Evolutionary conservation across 2,888 invertebrate species (phyloP).

Genomic region (Laothoe populi): DNA sequence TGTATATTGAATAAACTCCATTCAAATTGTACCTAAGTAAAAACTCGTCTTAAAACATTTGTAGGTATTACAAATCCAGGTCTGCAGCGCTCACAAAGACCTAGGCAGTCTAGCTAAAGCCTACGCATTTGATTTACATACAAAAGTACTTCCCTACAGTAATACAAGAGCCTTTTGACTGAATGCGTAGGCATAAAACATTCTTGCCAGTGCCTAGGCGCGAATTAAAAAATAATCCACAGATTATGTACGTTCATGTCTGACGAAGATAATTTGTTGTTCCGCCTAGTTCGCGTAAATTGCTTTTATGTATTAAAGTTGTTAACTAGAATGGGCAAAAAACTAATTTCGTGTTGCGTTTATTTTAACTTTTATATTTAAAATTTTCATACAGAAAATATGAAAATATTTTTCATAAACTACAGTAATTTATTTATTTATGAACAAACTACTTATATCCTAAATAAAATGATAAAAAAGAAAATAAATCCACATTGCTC

Average conservation of each 20-base stretch:
- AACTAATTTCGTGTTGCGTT: conserved; percentile 12
- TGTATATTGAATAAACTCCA: conserved; percentile 14
- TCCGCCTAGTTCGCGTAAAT: conserved; percentile 22
- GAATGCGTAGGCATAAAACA: conserved; percentile 74
- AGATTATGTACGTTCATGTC: conserved; percentile 12
- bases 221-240: conserved; percentile 23
- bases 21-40: conserved; percentile 28
- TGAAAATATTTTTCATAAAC: background rate
- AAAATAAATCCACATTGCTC: background rate
- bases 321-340: conserved; percentile 21
- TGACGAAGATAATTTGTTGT: conserved; percentile 13
- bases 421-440: too few species aligned
- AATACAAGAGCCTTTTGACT: conserved; percentile 66
- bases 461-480: background rate
- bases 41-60: conserved; percentile 30
- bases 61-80: conserved; percentile 56
- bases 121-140: conserved; percentile 82
- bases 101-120: conserved; percentile 55
- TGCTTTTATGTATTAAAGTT: conserved; percentile 26
- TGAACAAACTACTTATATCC: too few species aligned
- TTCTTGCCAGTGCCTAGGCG: conserved; percentile 48
- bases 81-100: conserved; percentile 55
- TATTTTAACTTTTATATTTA: too few species aligned
- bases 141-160: conserved; percentile 77
- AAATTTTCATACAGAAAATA: background rate